A percentile compares a stretch with the other conserved stretches of the same genome.
Conservation (phyloP, 2,113 vertebrate species). For the Misgurnus mizolepis region DNA sequence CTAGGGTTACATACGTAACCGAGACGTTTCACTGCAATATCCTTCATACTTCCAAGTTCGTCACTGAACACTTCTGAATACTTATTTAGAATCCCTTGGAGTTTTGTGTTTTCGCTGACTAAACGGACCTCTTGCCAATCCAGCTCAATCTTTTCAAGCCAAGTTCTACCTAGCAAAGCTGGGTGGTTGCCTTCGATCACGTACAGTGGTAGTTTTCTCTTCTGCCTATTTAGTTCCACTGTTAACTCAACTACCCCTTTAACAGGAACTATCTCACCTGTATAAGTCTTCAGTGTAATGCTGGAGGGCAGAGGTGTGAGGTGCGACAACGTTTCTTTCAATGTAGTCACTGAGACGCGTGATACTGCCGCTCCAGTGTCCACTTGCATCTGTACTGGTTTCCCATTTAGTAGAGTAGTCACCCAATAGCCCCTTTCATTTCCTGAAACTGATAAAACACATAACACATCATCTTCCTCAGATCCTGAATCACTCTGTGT, state of each 20-base stretch:
- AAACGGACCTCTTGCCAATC: not conserved
- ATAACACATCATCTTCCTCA: not conserved
- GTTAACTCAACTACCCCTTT: not conserved
- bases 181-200: not conserved
- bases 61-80: not conserved
- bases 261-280: conserved; percentile 1
- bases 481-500: not conserved
- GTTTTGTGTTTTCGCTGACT: not conserved
- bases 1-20: too few relatives aligned
- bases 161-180: not conserved
- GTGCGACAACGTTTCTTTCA: not conserved
- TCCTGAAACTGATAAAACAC: not conserved
- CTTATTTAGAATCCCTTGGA: not conserved
- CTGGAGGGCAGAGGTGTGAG: not conserved
- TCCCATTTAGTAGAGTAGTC: not conserved
- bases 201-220: not conserved
- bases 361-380: too few relatives aligned
- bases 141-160: not conserved
- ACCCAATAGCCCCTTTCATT: not conserved
- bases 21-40: too few relatives aligned
- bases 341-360: not conserved
- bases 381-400: too few relatives aligned
- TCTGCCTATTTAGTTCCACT: not conserved
- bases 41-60: not conserved
- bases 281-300: not conserved